A percentile compares a stretch with the other conserved stretches of the same genome.
Conservation (phyloP, 2,797 vertebrate genomes). For the Trematomus bernacchii region DNA sequence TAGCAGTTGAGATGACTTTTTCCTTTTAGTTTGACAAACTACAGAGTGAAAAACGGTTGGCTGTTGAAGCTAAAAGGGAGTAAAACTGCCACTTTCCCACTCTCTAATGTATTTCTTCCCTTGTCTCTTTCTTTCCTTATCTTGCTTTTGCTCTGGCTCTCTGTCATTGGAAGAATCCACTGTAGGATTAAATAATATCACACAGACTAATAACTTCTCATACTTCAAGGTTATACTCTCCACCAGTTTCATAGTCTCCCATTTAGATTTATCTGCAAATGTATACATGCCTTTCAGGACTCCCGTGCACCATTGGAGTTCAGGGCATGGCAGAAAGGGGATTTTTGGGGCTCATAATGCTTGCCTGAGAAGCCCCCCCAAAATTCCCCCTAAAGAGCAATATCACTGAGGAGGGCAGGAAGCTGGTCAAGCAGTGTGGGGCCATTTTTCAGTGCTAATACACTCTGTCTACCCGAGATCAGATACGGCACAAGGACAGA, state of each 20-base stretch:
- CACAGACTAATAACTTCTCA: constrained; percentile 59
- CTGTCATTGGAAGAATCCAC: constrained; percentile 36
- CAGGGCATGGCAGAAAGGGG: constrained; percentile 37
- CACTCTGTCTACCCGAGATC: constrained; percentile 81
- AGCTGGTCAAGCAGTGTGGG: constrained; percentile 75
- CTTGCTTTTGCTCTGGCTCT: constrained; percentile 15
- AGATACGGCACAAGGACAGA: constrained; percentile 81
- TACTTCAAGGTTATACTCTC: constrained; percentile 59
- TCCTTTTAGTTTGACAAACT: constrained; percentile 64
- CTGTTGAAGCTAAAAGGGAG: constrained; percentile 53
- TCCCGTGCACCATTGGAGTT: constrained; percentile 54
- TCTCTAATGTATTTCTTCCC: constrained; percentile 47
- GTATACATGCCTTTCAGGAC: constrained; percentile 56
- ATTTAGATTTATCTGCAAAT: constrained; percentile 69
- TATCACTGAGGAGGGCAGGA: constrained; percentile 69
- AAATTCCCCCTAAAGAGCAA: constrained; percentile 66
- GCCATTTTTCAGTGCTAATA: constrained; percentile 82
- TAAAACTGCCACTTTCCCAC: constrained; percentile 44
- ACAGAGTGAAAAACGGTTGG: constrained; percentile 57
- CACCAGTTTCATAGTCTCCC: constrained; percentile 50
- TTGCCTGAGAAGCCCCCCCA: constrained; percentile 59
- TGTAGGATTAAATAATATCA: constrained; percentile 57
- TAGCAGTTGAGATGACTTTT: constrained; percentile 69
- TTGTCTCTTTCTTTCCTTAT: constrained; percentile 9
- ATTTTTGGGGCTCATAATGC: constrained; percentile 59